Evolutionary conservation across 1,140 invertebrate genomes (phyloP).

Genomic region (Panulirus ornatus): DNA sequence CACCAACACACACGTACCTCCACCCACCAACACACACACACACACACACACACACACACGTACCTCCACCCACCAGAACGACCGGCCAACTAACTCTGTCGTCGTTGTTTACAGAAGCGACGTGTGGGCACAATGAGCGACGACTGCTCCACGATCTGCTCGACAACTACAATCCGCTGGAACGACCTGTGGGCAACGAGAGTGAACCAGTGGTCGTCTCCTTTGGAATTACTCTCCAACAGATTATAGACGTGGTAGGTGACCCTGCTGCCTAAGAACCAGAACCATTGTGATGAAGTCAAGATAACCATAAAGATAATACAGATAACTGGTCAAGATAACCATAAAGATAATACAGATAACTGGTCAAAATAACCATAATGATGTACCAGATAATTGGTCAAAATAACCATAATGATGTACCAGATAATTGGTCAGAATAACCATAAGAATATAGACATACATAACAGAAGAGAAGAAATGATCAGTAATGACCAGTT

Average conservation of each 20-base stretch:
- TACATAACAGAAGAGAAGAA: too few species aligned
- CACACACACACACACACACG: too few species aligned
- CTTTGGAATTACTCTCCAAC: conserved; percentile 98
- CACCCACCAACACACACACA: too few species aligned
- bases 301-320: neutral
- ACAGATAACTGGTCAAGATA: neutral
- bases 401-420: neutral
- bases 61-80: too few species aligned
- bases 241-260: conserved; percentile 99
- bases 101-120: conserved; percentile 41
- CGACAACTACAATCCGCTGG: conserved; percentile 96
- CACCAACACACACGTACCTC: too few species aligned
- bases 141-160: conserved; percentile 94
- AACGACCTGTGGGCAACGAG: conserved; percentile 98
- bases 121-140: conserved; percentile 91
- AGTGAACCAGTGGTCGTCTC: conserved; percentile 95
- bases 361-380: neutral
- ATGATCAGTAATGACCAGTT: too few species aligned
- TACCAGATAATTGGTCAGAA: neutral
- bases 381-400: neutral
- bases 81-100: too few species aligned
- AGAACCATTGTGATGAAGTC: conserved; percentile 26
- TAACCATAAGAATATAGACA: neutral
- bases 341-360: neutral
- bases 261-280: conserved; percentile 72